Percentiles rank a stretch among this genome's conserved stretches.
Conservation (phyloP, 2,888 invertebrate species). For the Conops quadrifasciatus region DNA sequence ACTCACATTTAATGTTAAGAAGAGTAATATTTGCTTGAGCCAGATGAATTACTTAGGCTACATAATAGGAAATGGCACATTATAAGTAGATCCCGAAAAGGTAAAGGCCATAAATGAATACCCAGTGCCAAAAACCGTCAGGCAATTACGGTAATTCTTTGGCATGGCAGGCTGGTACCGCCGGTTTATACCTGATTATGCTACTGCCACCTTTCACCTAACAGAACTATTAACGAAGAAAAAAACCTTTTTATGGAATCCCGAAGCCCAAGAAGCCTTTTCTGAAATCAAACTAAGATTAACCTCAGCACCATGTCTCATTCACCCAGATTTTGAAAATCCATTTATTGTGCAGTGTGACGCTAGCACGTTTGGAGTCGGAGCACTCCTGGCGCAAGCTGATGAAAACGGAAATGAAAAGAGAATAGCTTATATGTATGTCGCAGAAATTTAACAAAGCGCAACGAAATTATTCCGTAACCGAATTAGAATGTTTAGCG, state of each 20-base stretch:
- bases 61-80: conserved; percentile 21
- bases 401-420: conserved; percentile 3
- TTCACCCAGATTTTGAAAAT: conserved; percentile 34
- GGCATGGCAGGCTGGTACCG: conserved; percentile 32
- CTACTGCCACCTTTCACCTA: neutral
- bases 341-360: conserved; percentile 36
- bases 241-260: conserved; percentile 15
- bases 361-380: conserved; percentile 31
- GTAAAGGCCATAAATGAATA: conserved; percentile 25
- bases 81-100: conserved; percentile 22
- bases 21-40: neutral
- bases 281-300: conserved; percentile 18
- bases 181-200: conserved; percentile 25
- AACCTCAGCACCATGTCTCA: conserved; percentile 32
- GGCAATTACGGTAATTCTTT: conserved; percentile 26
- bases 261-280: conserved; percentile 22
- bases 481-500: neutral
- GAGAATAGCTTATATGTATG: neutral
- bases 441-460: conserved; percentile 22
- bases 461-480: conserved; percentile 8
- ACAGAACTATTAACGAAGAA: conserved; percentile 20
- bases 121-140: conserved; percentile 19
- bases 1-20: conserved; percentile 3
- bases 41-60: conserved; percentile 11
- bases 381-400: neutral